Conservation (phyloP, 2,888 invertebrate species). For the Tenthredo amoena region DNA sequence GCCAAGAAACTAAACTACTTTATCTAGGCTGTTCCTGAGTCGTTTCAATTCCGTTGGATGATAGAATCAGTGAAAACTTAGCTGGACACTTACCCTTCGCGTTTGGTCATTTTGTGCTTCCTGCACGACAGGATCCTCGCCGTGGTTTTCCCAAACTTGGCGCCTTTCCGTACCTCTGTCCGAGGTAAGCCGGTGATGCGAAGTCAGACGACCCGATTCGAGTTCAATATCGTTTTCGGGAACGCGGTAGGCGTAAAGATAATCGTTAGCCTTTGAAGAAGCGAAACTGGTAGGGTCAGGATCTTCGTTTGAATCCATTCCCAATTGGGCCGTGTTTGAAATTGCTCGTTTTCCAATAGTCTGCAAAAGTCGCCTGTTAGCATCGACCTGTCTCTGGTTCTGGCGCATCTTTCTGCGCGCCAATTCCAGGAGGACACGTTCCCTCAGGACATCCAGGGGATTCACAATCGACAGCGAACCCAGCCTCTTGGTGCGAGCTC, state of each 20-base stretch:
- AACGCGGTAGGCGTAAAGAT: conserved; percentile 12
- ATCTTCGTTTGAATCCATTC: conserved; percentile 1
- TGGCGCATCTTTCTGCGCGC: conserved; percentile 91
- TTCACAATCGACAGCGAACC: conserved; percentile 90
- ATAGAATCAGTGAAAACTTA: not conserved
- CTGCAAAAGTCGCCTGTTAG: conserved; percentile 87
- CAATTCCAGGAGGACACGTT: conserved; percentile 89
- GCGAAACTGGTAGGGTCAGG: conserved; percentile 21
- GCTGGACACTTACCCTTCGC: conserved; percentile 60
- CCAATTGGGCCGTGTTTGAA: conserved; percentile 47
- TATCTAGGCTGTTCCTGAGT: not conserved
- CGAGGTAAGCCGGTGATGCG: conserved; percentile 47
- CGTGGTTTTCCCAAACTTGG: conserved; percentile 62
- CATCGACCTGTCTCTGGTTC: conserved; percentile 85
- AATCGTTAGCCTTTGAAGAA: conserved; percentile 10
- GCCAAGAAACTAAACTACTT: not conserved
- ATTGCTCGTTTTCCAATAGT: conserved; percentile 86
- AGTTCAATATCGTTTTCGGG: conserved; percentile 21
- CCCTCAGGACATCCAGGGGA: conserved; percentile 91
- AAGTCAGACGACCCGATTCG: conserved; percentile 12
- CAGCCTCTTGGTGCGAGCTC: conserved; percentile 62
- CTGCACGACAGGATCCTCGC: conserved; percentile 60
- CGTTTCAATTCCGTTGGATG: not conserved
- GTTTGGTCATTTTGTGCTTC: conserved; percentile 60
- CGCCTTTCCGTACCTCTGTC: conserved; percentile 57